phyloP scores from a whole-genome alignment of 2,797 vertebrate species.

The Argentina silus region DNA sequence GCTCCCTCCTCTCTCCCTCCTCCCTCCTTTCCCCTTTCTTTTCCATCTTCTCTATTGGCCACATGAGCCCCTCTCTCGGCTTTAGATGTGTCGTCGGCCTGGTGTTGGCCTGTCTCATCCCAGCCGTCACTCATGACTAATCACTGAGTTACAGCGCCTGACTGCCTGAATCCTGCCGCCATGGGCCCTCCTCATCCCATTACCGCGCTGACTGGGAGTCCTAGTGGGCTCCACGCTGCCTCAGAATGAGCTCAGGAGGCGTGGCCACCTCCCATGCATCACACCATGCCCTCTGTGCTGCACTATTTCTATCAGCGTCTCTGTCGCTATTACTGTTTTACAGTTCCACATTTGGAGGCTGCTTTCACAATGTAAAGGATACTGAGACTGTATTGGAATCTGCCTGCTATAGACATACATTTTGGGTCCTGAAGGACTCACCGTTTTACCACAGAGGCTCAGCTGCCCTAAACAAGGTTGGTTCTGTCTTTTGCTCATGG shows the following conservation, averaged over 20 bases:
- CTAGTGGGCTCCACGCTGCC: slow-evolving; percentile 44
- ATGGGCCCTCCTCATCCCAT: slow-evolving; percentile 26
- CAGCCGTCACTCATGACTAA: slow-evolving; percentile 69
- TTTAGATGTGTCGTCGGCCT: slow-evolving; percentile 75
- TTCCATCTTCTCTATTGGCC: slow-evolving; percentile 58
- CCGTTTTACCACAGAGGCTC: slow-evolving; percentile 30
- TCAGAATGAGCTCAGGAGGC: slow-evolving; percentile 44
- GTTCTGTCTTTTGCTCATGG: slow-evolving; percentile 29
- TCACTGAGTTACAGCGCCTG: slow-evolving; percentile 73
- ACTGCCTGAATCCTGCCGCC: slow-evolving; percentile 39
- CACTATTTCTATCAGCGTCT: slow-evolving; percentile 31
- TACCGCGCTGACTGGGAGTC: slow-evolving; percentile 34
- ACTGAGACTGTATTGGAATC: background rate
- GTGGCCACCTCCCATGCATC: slow-evolving; percentile 39
- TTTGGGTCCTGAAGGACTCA: slow-evolving; percentile 25
- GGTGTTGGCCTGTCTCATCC: slow-evolving; percentile 65
- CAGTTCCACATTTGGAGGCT: slow-evolving; percentile 41
- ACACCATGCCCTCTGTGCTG: slow-evolving; percentile 23
- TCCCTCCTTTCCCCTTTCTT: slow-evolving; percentile 39
- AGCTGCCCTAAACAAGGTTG: slow-evolving; percentile 45
- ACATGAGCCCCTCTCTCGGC: slow-evolving; percentile 65
- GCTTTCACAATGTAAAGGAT: background rate
- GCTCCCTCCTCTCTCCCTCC: slow-evolving; percentile 35
- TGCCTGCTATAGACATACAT: slow-evolving; percentile 47
- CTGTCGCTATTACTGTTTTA: slow-evolving; percentile 50